phyloP scores from a whole-genome alignment of 2,888 invertebrate genomes.

The Hydrotaea diabolus region DNA sequence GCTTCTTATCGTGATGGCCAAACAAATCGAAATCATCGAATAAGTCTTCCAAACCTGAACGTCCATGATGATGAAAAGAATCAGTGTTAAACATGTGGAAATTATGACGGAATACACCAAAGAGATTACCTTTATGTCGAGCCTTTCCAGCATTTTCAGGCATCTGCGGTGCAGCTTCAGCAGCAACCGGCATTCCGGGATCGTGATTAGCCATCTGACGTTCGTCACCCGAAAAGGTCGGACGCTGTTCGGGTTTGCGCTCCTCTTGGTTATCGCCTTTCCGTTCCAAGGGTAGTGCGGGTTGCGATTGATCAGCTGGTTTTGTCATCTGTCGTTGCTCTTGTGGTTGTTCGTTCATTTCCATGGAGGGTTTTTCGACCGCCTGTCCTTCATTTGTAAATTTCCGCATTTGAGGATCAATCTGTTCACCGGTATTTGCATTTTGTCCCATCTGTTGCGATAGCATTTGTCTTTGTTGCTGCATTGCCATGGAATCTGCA shows the following conservation, averaged over 20 bases:
- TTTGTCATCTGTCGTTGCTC: slow-evolving; percentile 36
- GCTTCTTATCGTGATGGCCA: slow-evolving; percentile 64
- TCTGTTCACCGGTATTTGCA: neutral
- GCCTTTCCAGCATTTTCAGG: slow-evolving; percentile 69
- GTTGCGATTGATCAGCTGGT: neutral
- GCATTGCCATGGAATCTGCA: neutral
- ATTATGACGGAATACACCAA: slow-evolving; percentile 73
- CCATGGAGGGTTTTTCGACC: neutral
- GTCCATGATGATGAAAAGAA: slow-evolving; percentile 57
- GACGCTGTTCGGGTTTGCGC: neutral
- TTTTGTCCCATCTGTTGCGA: neutral
- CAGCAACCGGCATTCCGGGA: slow-evolving; percentile 48
- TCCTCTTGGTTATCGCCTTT: neutral
- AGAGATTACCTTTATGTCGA: slow-evolving; percentile 78
- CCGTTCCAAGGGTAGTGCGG: neutral
- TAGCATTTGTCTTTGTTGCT: slow-evolving; percentile 17
- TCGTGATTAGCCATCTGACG: slow-evolving; percentile 25
- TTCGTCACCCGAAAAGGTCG: neutral
- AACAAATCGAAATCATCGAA: slow-evolving; percentile 66
- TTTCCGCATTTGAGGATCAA: neutral
- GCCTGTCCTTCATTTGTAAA: neutral
- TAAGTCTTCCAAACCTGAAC: slow-evolving; percentile 59
- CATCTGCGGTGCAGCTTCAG: slow-evolving; percentile 73
- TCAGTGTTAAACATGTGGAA: slow-evolving; percentile 62
- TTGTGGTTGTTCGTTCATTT: slow-evolving; percentile 4